Base-by-base conservation (phyloP, 1,140 invertebrate species). In the Drosophila repleta region DNA sequence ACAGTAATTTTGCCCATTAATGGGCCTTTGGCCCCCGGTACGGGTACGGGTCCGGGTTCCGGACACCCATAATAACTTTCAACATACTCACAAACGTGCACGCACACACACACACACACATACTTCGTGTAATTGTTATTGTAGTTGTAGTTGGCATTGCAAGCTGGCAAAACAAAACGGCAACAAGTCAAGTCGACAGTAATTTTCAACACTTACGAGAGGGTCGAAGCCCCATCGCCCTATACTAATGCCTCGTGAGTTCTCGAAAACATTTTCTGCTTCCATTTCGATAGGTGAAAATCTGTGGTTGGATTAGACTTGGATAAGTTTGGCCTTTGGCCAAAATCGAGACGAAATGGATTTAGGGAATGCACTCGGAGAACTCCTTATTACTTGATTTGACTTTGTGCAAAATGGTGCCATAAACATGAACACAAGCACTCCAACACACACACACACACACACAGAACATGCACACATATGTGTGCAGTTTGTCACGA, bases 1-100 rank as follows among this genome's bases (percentile, higher is more conserved):
- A 88, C 83, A 88, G 84, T 88, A 88, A 89, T 88, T 88, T 88
- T 76, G 57, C 76, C 84, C 83, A 89, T 88, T 88, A 88, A 88
- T 88, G 84, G 84, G 76, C 63, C 72, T 69, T 65, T 37, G 65
- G 61, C 41, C 55, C 77, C 43, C 15, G 29, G 49, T 45, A 18
- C 17, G 66, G 49, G 70, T 55, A 57, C 70, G 46, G 63, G 51
- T 45, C 63, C 6, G 18, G 49, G 41, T 35, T 35, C 20, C 63
- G 48, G 39, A 49, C 66, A 60, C 70, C 69, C 69, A 76, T 76
- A 76, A 76, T 76, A 76, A 76, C 69, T 76, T 76, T 73, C 74
- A 76, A 32, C 74, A 70, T 26, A 74, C 71, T 62, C 48, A 46
- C 58, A 53, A 52, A 32, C 46, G 45, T 29, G 37, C 49, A 51